phyloP scores from a whole-genome alignment of 2,797 vertebrate species.

The Neosilurus hyrtlii region DNA sequence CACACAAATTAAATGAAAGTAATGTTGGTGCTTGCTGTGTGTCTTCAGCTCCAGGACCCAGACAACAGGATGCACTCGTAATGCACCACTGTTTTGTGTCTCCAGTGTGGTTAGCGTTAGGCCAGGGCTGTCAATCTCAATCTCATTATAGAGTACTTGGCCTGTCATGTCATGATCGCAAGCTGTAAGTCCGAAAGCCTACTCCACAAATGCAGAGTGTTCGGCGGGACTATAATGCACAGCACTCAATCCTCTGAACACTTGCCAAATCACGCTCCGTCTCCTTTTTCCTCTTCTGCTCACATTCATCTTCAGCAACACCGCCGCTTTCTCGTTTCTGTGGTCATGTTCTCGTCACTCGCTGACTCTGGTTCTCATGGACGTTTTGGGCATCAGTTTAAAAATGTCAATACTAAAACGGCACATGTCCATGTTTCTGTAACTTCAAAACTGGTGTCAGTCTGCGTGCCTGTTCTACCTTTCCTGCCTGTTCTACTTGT shows the following conservation, averaged over 20 bases:
- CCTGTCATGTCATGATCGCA: conserved; percentile 3
- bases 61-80: conserved; percentile 18
- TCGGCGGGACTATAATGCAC: conserved; percentile 30
- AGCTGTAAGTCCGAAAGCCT: conserved; percentile 30
- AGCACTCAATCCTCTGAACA: conserved; percentile 14
- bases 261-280: neutral
- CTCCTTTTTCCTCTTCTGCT: conserved; percentile 4
- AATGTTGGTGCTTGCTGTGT: neutral
- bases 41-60: conserved; percentile 21
- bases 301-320: neutral
- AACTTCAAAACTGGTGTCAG: neutral
- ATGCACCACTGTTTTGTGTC: conserved; percentile 21
- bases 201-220: neutral
- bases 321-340: neutral
- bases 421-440: conserved; percentile 9
- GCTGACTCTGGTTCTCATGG: neutral
- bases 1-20: neutral
- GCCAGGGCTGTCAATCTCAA: conserved; percentile 34
- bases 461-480: neutral
- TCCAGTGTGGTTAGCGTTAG: conserved; percentile 34
- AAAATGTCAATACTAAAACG: neutral
- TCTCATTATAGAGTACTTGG: conserved; percentile 35
- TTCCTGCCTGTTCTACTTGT: neutral
- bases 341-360: too few relatives aligned
- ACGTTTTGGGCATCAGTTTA: neutral